These are phyloP conservation scores for Pseudomyrmex pallidus DNA, from an alignment of 1,140 invertebrate genomes.

Conservation along the genomic window DNA sequence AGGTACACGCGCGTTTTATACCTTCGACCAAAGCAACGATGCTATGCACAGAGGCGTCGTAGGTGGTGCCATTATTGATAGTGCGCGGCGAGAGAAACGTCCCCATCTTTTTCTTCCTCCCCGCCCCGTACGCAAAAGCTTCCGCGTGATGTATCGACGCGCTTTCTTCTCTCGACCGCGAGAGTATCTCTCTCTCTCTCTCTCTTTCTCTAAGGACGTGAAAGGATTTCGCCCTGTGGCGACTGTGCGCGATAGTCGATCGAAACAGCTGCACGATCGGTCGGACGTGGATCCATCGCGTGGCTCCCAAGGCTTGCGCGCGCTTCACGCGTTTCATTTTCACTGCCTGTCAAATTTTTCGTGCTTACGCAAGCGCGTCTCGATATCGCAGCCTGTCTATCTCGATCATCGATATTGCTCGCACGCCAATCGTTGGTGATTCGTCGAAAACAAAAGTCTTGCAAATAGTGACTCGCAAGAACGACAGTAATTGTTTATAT, in stretches of 20 bases:
- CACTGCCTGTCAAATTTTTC: constrained; percentile 44
- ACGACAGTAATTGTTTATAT: too few species aligned
- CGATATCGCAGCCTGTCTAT: constrained; percentile 24
- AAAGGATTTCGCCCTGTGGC: constrained; percentile 52
- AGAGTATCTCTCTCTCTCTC: not conserved
- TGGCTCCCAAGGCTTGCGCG: constrained; percentile 14
- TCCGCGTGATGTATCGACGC: constrained; percentile 45
- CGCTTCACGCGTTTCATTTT: constrained; percentile 31
- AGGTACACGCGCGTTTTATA: not conserved
- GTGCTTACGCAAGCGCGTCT: constrained; percentile 3
- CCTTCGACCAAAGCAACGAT: not conserved
- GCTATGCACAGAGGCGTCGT: constrained; percentile 23
- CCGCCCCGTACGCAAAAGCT: constrained; percentile 24
- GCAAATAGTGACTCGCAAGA: too few species aligned
- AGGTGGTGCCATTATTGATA: constrained; percentile 39
- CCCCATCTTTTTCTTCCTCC: constrained; percentile 15
- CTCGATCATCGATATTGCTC: too few species aligned
- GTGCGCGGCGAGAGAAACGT: constrained; percentile 20
- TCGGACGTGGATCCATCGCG: constrained; percentile 48
- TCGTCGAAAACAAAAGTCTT: too few species aligned
- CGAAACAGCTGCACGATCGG: constrained; percentile 52
- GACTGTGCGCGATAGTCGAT: constrained; percentile 39
- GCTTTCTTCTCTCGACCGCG: constrained; percentile 5
- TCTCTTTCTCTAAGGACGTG: not conserved
- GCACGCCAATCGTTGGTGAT: too few species aligned